Base-by-base conservation (phyloP, 2,888 invertebrate genomes). In the Augochlorella aurata region DNA sequence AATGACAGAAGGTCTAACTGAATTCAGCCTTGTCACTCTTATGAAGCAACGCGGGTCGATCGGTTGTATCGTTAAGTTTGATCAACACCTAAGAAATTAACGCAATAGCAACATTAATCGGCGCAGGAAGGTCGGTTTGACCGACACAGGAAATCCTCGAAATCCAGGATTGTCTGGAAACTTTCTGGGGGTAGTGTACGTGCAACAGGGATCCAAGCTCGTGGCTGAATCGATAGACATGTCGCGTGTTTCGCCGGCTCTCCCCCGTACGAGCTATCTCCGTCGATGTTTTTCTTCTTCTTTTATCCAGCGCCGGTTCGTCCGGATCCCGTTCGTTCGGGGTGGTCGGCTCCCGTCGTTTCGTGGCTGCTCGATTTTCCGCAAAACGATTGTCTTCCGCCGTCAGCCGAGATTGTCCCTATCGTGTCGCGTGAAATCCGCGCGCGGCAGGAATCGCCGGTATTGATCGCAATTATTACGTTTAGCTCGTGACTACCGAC, bases 181-280 rank as follows among this genome's bases (percentile, higher is more conserved):
- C 65, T 65, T 65, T 65, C 44, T 65, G n/a, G 4, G 16, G 44
- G 65, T 44, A 65, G 44, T 65, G 65, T 65, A 65, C 90, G 90
- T 91, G 91, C 90, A 91, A 91, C 90, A 90, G 91, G 90, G 88
- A 90, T 86, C 85, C 74, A 82, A 78, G 80, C 67, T 74, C 73
- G 72, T 80, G 61, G n/a, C 65, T 76, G 77, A 89, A 89, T 87
- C 90, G 87, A 86, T 88, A 87, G 74, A 68, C 79, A 74, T 84
- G 87, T 87, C 85, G 86, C 83, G 85, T 88, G 84, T 85, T 81
- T 82, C 29, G 49, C 54, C 73, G 63, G 38, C 66, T 74, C 69
- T 79, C 44, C 61, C 45, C 49, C 5, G 49, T 16, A 7, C 14
- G 14, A 14, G 68, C 58, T 58, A 54, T 79, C 58, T 29, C 73